Percentiles rank a stretch among this genome's conserved stretches.
Conservation (phyloP, 2,113 vertebrate species). For the Python bivittatus region DNA sequence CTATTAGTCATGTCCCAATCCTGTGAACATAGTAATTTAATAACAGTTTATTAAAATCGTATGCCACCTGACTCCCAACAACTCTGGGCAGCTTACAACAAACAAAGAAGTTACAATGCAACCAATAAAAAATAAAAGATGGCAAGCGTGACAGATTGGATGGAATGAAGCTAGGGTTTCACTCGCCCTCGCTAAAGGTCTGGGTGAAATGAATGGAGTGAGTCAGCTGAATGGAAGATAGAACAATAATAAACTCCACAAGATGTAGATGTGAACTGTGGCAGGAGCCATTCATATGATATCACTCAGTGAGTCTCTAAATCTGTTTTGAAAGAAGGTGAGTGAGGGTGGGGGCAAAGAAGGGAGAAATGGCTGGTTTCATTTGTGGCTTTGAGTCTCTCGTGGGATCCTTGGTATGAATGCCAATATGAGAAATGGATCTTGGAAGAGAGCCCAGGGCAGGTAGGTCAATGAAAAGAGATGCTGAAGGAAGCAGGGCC, state of each 20-base stretch:
- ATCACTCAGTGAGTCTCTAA: background rate
- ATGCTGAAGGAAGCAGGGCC: conserved; percentile 2
- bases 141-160: background rate
- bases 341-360: too few relatives aligned
- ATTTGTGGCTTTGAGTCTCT: background rate
- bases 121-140: background rate
- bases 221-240: background rate
- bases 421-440: background rate
- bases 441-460: background rate
- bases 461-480: background rate
- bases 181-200: background rate
- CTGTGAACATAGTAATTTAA: background rate
- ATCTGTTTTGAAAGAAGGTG: background rate
- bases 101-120: background rate
- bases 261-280: background rate
- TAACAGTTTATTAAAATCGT: background rate
- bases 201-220: background rate
- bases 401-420: background rate
- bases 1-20: background rate
- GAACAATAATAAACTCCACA: background rate
- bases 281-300: background rate
- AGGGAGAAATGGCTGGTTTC: background rate
- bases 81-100: background rate
- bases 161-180: background rate
- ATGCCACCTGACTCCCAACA: background rate